Conservation (phyloP, 2,888 invertebrate species). For the Sarcophaga variegata region DNA sequence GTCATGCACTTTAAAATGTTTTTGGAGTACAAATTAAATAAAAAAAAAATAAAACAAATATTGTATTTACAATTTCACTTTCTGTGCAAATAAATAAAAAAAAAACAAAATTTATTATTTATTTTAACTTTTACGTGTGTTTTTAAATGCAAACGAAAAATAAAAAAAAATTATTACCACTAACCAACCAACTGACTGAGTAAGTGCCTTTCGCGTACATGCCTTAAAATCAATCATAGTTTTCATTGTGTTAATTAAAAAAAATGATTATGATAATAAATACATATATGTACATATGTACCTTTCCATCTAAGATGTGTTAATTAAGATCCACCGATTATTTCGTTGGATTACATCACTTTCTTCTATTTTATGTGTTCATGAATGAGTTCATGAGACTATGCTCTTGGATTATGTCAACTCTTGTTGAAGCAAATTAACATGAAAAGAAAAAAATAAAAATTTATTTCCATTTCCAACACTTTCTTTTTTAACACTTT, state of each 20-base stretch:
- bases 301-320: not conserved
- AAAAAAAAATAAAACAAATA: conserved; percentile 30
- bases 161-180: no score
- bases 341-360: not conserved
- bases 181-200: no score
- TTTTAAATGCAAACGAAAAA: not conserved
- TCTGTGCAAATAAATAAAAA: not conserved
- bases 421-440: not conserved
- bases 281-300: not conserved
- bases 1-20: conserved; percentile 29
- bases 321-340: not conserved
- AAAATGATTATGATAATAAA: not conserved
- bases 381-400: no score
- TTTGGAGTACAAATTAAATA: not conserved
- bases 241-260: not conserved
- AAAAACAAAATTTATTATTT: not conserved
- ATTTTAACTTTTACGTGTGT: not conserved
- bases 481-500: not conserved
- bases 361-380: not conserved
- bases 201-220: no score
- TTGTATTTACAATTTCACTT: conserved; percentile 52
- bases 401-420: not conserved
- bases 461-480: not conserved
- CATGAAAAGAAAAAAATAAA: not conserved
- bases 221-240: not conserved